Evolutionary conservation across 2,888 invertebrate genomes (phyloP), one percentile per base, ranked within the genome.

Genomic region (Polylopha cassiicola): DNA sequence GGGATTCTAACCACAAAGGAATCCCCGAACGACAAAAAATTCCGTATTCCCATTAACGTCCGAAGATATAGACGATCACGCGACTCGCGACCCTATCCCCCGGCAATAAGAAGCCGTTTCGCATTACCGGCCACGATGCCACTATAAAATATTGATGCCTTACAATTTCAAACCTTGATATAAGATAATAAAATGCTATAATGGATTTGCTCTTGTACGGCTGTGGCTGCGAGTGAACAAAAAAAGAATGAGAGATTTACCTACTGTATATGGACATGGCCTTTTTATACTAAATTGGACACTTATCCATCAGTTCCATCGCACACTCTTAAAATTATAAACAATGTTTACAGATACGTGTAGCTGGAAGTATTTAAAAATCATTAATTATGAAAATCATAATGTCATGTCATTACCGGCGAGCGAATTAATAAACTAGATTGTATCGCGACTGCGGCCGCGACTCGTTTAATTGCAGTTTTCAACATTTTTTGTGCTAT

Each of bases 141-240:
- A 51, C 50, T 50, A 54, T 47, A 44, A 47, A 41, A 44, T 43
- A 41, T 36, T 48, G 59, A 62, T 63, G 67, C 60, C 67, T 65
- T 68, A 70, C 73, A 63, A 78, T 70, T 73, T 60, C 61, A 51
- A 72, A 71, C 70, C 72, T 75, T 78, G 70, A 78, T 73, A 67
- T 64, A 60, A 74, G 73, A 76, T 78, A 75, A 78, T 79, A 79
- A 78, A 79, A 75, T 63, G 64, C 65, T 73, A 71, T 78, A 80
- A 79, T 78, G 74, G 71, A 74, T 77, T 73, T 65, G 64, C 64
- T 69, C 69, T 67, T 61, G 61, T 72, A 60, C 55, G 60, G 59
- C 57, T 69, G 70, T 62, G 73, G 70, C 66, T 61, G 61, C 51
- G 58, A 52, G 55, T 61, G 56, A 60, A 70, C 50, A 65, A 72